phyloP scores from a whole-genome alignment of 2,797 vertebrate species.

The Champsocephalus esox region DNA sequence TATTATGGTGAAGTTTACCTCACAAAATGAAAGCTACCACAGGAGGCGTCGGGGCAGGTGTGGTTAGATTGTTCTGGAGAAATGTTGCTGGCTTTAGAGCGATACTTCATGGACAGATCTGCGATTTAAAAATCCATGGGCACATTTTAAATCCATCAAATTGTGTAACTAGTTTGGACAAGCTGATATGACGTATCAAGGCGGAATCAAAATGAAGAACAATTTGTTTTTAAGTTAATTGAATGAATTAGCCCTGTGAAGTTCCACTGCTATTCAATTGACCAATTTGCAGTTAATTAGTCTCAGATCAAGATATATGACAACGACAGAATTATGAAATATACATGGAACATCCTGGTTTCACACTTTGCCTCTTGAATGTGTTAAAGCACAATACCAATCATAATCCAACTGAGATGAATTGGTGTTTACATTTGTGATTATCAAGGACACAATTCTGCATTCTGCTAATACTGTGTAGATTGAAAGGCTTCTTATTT shows the following conservation, averaged over 20 bases:
- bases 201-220: constrained; percentile 39
- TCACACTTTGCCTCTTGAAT: constrained; percentile 18
- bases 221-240: neutral
- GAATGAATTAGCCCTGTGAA: constrained; percentile 10
- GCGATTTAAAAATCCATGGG: constrained; percentile 43
- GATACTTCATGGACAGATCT: constrained; percentile 13
- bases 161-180: constrained; percentile 20
- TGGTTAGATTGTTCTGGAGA: constrained; percentile 49
- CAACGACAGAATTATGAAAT: neutral
- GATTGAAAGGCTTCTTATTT: constrained; percentile 20
- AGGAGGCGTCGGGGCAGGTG: neutral
- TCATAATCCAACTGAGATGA: constrained; percentile 3
- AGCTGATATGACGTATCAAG: constrained; percentile 58
- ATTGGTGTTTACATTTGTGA: constrained; percentile 13
- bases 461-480: constrained; percentile 1
- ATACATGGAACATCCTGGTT: constrained; percentile 8
- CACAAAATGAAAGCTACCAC: constrained; percentile 3
- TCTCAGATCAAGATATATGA: constrained; percentile 11
- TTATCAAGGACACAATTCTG: constrained; percentile 19
- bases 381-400: neutral
- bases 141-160: constrained; percentile 23
- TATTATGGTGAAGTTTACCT: constrained; percentile 24
- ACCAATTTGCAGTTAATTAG: neutral
- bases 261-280: constrained; percentile 14
- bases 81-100: constrained; percentile 21